phyloP scores from a whole-genome alignment of 1,140 invertebrate species.

The Drosophila watanabei region DNA sequence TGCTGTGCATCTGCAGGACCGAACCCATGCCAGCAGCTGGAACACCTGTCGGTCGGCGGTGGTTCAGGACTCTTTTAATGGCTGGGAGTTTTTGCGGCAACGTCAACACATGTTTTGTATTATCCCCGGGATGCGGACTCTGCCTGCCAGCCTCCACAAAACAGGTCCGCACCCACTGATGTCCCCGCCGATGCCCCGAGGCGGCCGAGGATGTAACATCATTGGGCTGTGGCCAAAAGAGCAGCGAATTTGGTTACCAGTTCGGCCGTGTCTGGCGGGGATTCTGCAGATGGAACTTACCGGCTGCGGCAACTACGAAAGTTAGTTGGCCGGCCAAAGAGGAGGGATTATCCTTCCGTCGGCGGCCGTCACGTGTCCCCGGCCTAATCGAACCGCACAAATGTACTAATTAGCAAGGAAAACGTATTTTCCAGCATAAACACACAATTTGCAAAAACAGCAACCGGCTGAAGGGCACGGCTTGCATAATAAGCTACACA shows the following conservation, averaged over 20 bases:
- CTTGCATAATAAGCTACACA: slow-evolving; percentile 50
- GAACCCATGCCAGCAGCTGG: slow-evolving; percentile 23
- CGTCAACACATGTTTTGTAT: slow-evolving; percentile 72
- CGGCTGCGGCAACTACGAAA: slow-evolving; percentile 35
- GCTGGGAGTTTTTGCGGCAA: slow-evolving; percentile 64
- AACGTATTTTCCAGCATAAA: slow-evolving; percentile 59
- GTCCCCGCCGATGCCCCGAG: slow-evolving; percentile 25
- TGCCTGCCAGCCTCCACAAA: slow-evolving; percentile 17
- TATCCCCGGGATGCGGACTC: slow-evolving; percentile 43
- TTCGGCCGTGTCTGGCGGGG: slow-evolving; percentile 15
- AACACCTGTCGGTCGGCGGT: slow-evolving; percentile 38
- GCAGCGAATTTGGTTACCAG: slow-evolving; percentile 39
- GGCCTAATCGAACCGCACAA: slow-evolving; percentile 55
- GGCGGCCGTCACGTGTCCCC: slow-evolving; percentile 46
- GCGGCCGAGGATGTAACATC: slow-evolving; percentile 32
- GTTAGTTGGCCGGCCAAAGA: slow-evolving; percentile 18
- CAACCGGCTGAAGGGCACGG: slow-evolving; percentile 30
- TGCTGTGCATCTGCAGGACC: slow-evolving; percentile 21
- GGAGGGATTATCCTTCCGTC: slow-evolving; percentile 38
- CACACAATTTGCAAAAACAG: slow-evolving; percentile 57
- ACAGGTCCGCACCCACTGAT: slow-evolving; percentile 12
- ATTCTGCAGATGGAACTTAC: slow-evolving; percentile 14
- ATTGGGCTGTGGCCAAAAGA: slow-evolving; percentile 37
- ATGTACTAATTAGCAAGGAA: slow-evolving; percentile 60
- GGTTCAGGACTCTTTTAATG: slow-evolving; percentile 27